phyloP scores from a whole-genome alignment of 2,888 invertebrate genomes.

The Ornithoptera alexandrae region DNA sequence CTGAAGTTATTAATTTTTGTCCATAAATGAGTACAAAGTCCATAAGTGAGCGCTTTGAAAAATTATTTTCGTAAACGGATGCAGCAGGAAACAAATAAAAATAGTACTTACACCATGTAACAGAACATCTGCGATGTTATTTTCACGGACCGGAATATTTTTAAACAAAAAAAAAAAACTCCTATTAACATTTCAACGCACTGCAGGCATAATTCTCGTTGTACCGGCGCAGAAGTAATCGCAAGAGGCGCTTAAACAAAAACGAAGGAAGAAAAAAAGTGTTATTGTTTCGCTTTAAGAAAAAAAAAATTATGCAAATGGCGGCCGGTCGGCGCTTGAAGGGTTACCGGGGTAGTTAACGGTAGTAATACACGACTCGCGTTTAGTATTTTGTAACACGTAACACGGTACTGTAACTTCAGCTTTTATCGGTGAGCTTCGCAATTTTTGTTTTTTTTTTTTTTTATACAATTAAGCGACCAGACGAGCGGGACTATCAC shows the following conservation, averaged over 20 bases:
- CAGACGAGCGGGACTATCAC: too few relatives aligned
- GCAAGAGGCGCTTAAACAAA: slow-evolving; percentile 50
- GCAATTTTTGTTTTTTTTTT: too few relatives aligned
- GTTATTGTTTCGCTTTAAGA: slow-evolving; percentile 46
- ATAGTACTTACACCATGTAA: slow-evolving; percentile 4
- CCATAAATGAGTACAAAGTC: too few relatives aligned
- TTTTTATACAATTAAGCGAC: too few relatives aligned
- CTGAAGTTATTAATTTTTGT: too few relatives aligned
- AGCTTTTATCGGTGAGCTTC: not conserved
- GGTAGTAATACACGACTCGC: slow-evolving; percentile 40
- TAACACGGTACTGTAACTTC: not conserved
- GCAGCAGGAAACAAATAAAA: slow-evolving; percentile 6
- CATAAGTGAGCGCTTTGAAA: not conserved
- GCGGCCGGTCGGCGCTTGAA: slow-evolving; percentile 38
- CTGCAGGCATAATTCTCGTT: slow-evolving; percentile 61
- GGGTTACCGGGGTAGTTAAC: slow-evolving; percentile 35
- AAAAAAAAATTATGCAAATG: slow-evolving; percentile 62
- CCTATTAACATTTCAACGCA: slow-evolving; percentile 67
- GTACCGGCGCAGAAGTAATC: slow-evolving; percentile 55
- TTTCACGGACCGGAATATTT: slow-evolving; percentile 26
- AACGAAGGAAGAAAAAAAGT: slow-evolving; percentile 47
- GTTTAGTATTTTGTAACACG: slow-evolving; percentile 33
- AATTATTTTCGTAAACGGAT: not conserved
- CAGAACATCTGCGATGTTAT: slow-evolving; percentile 34
- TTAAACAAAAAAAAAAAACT: slow-evolving; percentile 59